These are phyloP conservation scores for Poliocrania exsul DNA, from an alignment of 2,797 vertebrate genomes.

Conservation along the genomic window DNA sequence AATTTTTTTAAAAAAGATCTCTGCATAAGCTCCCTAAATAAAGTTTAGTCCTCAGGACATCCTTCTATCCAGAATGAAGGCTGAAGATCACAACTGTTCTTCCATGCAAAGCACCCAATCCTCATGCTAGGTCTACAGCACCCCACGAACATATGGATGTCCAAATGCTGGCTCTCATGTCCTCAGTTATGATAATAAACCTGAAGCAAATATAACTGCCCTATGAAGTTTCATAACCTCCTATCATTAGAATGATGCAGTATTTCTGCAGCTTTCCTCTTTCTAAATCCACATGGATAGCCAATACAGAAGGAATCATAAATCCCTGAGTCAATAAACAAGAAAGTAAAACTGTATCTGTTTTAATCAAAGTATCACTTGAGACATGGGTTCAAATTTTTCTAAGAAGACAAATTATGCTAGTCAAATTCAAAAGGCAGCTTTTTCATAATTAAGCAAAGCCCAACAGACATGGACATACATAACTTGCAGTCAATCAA, in stretches of 20 bases:
- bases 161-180: neutral
- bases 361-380: neutral
- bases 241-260: neutral
- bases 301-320: neutral
- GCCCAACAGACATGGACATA: neutral
- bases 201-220: neutral
- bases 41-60: neutral
- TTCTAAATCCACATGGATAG: neutral
- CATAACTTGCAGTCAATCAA: neutral
- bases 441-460: neutral
- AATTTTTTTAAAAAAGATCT: neutral
- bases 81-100: neutral
- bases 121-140: neutral
- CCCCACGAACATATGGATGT: neutral
- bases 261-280: neutral
- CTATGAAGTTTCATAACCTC: neutral
- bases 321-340: neutral
- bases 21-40: neutral
- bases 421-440: neutral
- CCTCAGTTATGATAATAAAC: neutral
- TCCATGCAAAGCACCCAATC: neutral
- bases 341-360: neutral
- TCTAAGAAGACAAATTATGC: neutral
- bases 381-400: neutral
- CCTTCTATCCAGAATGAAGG: neutral